A percentile compares a stretch with the other conserved stretches of the same genome.
phyloP scores from a whole-genome alignment of 1,140 invertebrate genomes.

The Sesamia nonagrioides region DNA sequence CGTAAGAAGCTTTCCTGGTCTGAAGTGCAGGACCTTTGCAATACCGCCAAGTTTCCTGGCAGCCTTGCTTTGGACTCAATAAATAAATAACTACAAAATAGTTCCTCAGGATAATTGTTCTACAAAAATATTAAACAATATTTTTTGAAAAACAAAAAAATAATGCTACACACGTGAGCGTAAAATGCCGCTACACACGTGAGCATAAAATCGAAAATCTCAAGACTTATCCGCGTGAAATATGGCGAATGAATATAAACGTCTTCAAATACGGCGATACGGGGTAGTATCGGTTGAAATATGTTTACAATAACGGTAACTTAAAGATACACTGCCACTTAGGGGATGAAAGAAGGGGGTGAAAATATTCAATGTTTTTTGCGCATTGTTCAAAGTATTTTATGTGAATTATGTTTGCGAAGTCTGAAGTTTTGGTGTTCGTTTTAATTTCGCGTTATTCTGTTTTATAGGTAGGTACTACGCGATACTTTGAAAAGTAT shows the following conservation, averaged over 20 bases:
- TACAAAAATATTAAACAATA: too few species aligned
- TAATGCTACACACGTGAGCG: background rate
- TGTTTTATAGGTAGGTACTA: too few species aligned
- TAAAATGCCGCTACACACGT: too few species aligned
- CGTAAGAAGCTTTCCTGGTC: too few species aligned
- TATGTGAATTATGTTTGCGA: constrained; percentile 3
- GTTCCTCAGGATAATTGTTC: too few species aligned
- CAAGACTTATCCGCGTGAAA: constrained; percentile 55
- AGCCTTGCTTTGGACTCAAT: too few species aligned
- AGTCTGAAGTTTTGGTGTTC: background rate
- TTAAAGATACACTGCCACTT: constrained; percentile 69
- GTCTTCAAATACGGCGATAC: constrained; percentile 62
- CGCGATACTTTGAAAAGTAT: too few species aligned
- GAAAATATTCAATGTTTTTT: constrained; percentile 40
- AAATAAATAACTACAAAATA: too few species aligned
- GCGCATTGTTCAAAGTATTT: constrained; percentile 16
- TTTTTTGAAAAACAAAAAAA: background rate
- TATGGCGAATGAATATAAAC: constrained; percentile 78
- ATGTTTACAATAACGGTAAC: constrained; percentile 77
- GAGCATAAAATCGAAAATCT: constrained; percentile 59
- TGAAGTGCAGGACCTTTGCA: too few species aligned
- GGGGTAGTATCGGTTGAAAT: constrained; percentile 71
- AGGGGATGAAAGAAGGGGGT: constrained; percentile 67
- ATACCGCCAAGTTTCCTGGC: too few species aligned
- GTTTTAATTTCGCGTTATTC: background rate